Evolutionary conservation across 2,113 vertebrate genomes (phyloP), one percentile per base, ranked within the genome.

Genomic region (Cephalopholis sonnerati): DNA sequence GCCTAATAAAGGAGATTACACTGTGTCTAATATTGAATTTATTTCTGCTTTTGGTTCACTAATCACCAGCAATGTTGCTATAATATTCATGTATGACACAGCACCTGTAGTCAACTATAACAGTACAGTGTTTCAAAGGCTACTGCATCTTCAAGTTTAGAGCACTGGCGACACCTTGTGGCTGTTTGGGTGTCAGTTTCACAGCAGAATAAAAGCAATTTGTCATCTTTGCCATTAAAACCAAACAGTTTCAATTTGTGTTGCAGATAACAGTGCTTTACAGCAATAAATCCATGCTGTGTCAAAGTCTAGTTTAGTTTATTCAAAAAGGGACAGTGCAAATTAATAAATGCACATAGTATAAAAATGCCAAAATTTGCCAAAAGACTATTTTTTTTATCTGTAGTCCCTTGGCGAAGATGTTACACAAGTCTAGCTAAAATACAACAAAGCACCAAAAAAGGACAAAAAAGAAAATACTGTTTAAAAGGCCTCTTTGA

Each of bases 111-210:
- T 29, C 54, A n/a, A 24, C 20, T 48, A 5, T 12, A 4, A 20
- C 20, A 44, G 61, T 3, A 39, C 36, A 53, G 58, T 25, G 13
- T 41, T 27, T 39, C 7, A 57, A 12, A 13, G 2, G 25, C 44
- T 55, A 46, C 36, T 44, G 12, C 18, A 18, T 12, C 16, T 67
- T 24, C 0, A 62, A 72, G 5, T 1, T 44, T 41, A 18, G 68
- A 77, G n/a, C 79, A 80, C 32, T 55, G 41, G 51, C 25, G 88
- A 79, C 91, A 81, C 58, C 89, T 87, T 55, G 86, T 87, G 91
- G 81, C 29, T 11, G 27, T 2, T 18, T 0, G 39, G 5, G 1
- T 11, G 0, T 62, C 63, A 20, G 9, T 44, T 29, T 66, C 16
- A 50, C 5, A 9, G 39, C 57, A 58, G 25, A 53, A 5, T 22